These are phyloP conservation scores for Calosoma granatense DNA, from an alignment of 1,140 invertebrate genomes.

Conservation along the genomic window DNA sequence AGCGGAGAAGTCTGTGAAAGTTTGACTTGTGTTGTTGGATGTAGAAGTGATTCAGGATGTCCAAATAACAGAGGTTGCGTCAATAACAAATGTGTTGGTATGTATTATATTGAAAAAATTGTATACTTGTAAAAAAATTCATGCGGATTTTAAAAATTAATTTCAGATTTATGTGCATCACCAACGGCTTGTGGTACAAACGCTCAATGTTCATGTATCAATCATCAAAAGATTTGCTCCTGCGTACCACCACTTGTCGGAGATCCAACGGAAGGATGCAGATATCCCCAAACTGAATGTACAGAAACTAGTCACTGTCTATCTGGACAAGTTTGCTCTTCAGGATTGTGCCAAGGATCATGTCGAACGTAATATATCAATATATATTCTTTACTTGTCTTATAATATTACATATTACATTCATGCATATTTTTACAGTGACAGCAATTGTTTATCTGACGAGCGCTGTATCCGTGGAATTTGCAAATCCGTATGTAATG, in stretches of 20 bases:
- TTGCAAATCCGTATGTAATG: conserved; percentile 75
- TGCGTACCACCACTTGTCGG: conserved; percentile 64
- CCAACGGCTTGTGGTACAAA: conserved; percentile 78
- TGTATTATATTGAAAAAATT: conserved; percentile 12
- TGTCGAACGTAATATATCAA: conserved; percentile 50
- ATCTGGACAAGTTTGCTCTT: conserved; percentile 58
- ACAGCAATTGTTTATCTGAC: conserved; percentile 68
- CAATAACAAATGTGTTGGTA: conserved; percentile 58
- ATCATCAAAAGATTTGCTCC: conserved; percentile 61
- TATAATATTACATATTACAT: conserved; percentile 3
- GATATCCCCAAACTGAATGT: conserved; percentile 53
- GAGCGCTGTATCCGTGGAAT: conserved; percentile 72
- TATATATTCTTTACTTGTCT: conserved; percentile 13
- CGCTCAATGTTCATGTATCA: conserved; percentile 54
- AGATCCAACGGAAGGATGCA: conserved; percentile 62
- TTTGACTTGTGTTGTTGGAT: conserved; percentile 65
- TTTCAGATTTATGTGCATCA: conserved; percentile 56
- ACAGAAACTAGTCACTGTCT: conserved; percentile 51
- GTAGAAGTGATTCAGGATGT: conserved; percentile 70
- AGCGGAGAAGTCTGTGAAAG: conserved; percentile 76
- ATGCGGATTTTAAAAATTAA: too few relatives aligned
- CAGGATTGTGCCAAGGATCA: conserved; percentile 57
- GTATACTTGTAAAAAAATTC: not conserved
- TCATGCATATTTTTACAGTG: conserved; percentile 42
- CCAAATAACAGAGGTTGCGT: conserved; percentile 55